Evolutionary conservation across 2,113 vertebrate genomes (phyloP), one percentile per base, ranked within the genome.

Genomic region (Oryzias curvinotus): DNA sequence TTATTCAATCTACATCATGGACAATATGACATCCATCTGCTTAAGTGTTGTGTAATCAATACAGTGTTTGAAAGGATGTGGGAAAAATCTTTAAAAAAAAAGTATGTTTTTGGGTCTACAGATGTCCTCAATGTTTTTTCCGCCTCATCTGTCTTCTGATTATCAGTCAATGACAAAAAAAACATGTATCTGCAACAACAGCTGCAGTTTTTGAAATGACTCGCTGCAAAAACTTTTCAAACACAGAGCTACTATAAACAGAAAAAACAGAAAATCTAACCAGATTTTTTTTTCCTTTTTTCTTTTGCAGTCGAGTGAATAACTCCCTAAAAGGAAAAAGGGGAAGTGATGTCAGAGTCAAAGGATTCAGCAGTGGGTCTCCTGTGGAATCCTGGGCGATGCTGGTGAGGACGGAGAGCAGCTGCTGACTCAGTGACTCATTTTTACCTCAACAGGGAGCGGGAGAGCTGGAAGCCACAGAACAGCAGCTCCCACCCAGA

Each of bases 381-480:
- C 55, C 59, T 52, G 79, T 78, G 83, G 77, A 85, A 85, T 88
- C 68, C 76, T 85, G 84, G 81, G 85, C 63, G 87, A 89, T 77
- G 80, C 55, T 71, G 72, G 68, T 80, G 51, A 78, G 83, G 89
- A 90, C 82, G 63, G 70, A 81, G 78, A 75, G 62, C 89, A 91
- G 90, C 87, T 91, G 89, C 86, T 87, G 86, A 87, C 64, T 87
- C 84, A 87, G 86, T 91, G 90, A 91, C 75, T 91, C 90, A 91
- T 81, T 87, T 83, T 85, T 88, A 84, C 86, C 85, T 84, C 87
- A 77, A 65, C 50, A 13, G 83, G 80, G 79, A 85, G 76, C 75
- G 50, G 57, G 49, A 75, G 69, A 57, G 71, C 48, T 61, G 70
- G 86, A 80, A 80, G 75, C 41, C 65, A 69, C 25, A 69, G 57